Evolutionary conservation across 1,140 invertebrate species (phyloP).

Genomic region (Hestina assimilis): DNA sequence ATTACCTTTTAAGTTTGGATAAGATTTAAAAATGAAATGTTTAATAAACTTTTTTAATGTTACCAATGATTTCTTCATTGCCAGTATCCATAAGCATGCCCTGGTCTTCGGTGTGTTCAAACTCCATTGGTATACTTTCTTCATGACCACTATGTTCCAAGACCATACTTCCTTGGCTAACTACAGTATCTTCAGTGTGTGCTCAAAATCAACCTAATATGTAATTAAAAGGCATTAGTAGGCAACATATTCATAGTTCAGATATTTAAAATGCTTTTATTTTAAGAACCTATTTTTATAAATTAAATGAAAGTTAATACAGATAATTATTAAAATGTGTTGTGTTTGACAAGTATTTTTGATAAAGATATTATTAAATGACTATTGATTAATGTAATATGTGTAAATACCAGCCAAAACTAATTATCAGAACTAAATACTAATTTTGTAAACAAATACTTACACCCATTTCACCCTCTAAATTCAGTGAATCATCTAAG

Average conservation of each 20-base stretch:
- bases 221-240: neutral
- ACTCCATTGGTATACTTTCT: constrained; percentile 59
- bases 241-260: neutral
- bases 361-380: no score
- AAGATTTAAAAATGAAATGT: neutral
- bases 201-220: constrained; percentile 57
- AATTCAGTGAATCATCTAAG: constrained; percentile 63
- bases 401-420: no score
- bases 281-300: no score
- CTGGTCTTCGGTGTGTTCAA: constrained; percentile 55
- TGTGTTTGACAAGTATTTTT: no score
- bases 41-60: neutral
- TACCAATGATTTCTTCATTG: constrained; percentile 66
- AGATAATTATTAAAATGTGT: no score
- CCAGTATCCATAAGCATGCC: constrained; percentile 62
- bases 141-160: constrained; percentile 40
- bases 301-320: no score
- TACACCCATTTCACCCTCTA: constrained; percentile 64
- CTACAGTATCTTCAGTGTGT: constrained; percentile 43
- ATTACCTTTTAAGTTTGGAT: no score
- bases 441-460: constrained; percentile 24
- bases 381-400: no score
- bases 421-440: neutral
- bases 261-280: neutral
- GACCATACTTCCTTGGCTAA: constrained; percentile 46